Evolutionary conservation across 1,140 invertebrate genomes (phyloP), one percentile per base, ranked within the genome.

Genomic region (Agraylea sexmaculata): DNA sequence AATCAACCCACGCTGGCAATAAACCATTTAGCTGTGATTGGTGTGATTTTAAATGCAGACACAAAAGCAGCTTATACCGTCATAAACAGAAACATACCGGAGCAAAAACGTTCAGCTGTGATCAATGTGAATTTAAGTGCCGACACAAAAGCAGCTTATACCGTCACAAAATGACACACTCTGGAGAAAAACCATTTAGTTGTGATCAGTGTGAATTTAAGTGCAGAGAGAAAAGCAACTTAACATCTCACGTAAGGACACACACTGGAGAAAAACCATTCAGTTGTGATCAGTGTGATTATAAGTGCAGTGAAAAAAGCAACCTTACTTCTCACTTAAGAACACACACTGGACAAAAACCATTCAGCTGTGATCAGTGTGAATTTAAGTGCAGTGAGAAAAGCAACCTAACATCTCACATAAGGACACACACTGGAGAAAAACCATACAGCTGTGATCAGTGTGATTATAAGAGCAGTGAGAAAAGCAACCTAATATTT

Each of bases 131-230:
- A 0, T 49, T 46, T 36, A 42, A 40, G 39, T 40, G 43, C 1
- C 45, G 45, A 21, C 43, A 45, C 12, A 34, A 41, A 10, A 43
- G 31, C 1, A 35, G 40, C 4, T 32, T 49, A 16, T 37, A 46
- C 30, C 45, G 37, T 37, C 47, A 49, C 18, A 49, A 43, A 20
- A 49, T 49, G 47, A 41, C 41, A 4, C 47, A 49, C 22, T 46
- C 43, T 2, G 31, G 37, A 8, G 47, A 49, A 29, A 18, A 43
- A 13, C 47, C 47, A 5, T 49, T 46, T 29, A 27, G 40, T 18
- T 49, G 47, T 22, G 40, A 45, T 15, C 23, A 40, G 34, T 49
- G 47, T 37, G 18, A 43, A 0, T 49, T 46, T 23, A 32, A 38
- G 2, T 35, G 43, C 8, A 36, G 43, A 33, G 46, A 29, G 17